These are phyloP conservation scores for Eolophus roseicapilla DNA, from an alignment of 2,113 vertebrate species.

Conservation along the genomic window DNA sequence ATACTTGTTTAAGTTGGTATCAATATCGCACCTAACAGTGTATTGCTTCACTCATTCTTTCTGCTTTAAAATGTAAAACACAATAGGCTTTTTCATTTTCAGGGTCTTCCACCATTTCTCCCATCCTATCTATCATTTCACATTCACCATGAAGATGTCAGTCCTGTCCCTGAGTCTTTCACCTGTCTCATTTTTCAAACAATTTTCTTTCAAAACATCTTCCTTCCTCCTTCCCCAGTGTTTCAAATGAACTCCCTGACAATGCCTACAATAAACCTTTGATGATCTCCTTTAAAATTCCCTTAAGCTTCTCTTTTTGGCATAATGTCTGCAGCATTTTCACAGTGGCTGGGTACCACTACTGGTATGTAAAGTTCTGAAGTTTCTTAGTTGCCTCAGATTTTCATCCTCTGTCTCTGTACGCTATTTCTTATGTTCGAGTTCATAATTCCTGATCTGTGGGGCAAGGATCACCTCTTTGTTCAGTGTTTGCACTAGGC, in stretches of 20 bases:
- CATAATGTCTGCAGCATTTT: background rate
- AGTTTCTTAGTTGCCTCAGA: background rate
- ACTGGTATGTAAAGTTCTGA: background rate
- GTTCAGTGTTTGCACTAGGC: background rate
- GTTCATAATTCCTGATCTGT: background rate
- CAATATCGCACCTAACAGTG: background rate
- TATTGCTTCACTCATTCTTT: background rate
- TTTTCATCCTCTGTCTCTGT: background rate
- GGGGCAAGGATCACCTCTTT: background rate
- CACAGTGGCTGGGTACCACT: background rate
- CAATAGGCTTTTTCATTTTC: constrained; percentile 20
- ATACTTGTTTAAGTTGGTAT: background rate
- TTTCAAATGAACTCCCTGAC: background rate
- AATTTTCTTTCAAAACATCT: background rate
- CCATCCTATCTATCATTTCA: background rate
- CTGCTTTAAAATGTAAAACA: background rate
- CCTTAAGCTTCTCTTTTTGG: background rate
- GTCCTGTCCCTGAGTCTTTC: background rate
- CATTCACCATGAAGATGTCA: constrained; percentile 3
- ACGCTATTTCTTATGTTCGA: background rate
- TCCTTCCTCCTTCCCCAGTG: background rate
- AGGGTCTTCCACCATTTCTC: background rate
- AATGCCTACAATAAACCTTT: background rate
- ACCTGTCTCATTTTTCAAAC: constrained; percentile 15
- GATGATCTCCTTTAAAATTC: background rate